Evolutionary conservation across 2,113 vertebrate species (phyloP).

Genomic region (Diadophis punctatus): DNA sequence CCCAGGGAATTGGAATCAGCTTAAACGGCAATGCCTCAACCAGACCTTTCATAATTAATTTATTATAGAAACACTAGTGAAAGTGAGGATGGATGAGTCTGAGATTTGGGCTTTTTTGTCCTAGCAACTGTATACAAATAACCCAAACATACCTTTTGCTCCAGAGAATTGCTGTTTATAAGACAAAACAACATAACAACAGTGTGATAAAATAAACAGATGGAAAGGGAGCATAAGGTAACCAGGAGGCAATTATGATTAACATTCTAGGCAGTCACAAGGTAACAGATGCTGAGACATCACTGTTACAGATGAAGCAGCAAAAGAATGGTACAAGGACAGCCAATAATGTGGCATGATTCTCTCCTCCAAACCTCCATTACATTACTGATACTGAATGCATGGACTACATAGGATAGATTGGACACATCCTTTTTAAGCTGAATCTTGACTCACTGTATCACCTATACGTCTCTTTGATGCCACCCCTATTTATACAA

Average conservation of each 20-base stretch:
- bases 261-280: slow-evolving; percentile 12
- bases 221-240: neutral
- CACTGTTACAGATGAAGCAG: neutral
- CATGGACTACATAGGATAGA: neutral
- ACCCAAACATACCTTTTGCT: neutral
- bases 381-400: neutral
- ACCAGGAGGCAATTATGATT: slow-evolving; percentile 7
- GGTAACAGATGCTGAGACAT: neutral
- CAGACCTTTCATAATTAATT: neutral
- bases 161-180: neutral
- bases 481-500: neutral
- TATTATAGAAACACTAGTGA: neutral
- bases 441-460: neutral
- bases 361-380: neutral
- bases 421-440: neutral
- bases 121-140: neutral
- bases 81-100: neutral
- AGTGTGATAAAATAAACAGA: neutral
- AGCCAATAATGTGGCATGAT: neutral
- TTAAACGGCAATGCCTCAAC: neutral
- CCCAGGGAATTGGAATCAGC: neutral
- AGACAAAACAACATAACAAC: neutral
- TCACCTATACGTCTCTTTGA: neutral
- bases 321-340: neutral
- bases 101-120: neutral